phyloP scores from a whole-genome alignment of 2,113 vertebrate genomes.

The Hydropotes inermis region DNA sequence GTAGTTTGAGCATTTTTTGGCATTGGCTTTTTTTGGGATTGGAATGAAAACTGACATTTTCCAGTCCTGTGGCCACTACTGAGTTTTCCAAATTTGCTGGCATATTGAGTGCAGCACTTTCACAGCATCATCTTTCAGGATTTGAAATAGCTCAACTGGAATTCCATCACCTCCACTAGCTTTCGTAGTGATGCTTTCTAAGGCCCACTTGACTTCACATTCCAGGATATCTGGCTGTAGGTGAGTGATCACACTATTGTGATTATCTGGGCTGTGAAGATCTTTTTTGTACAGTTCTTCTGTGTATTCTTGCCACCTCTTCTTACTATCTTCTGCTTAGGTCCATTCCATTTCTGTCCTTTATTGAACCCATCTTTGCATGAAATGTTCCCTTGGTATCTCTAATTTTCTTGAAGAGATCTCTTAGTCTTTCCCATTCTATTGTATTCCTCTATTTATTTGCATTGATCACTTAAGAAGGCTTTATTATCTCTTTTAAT shows the following conservation, averaged over 20 bases:
- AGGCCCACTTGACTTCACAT: neutral
- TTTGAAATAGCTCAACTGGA: neutral
- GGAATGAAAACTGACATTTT: neutral
- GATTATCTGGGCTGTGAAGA: neutral
- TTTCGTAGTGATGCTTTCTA: neutral
- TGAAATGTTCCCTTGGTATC: neutral
- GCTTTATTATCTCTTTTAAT: neutral
- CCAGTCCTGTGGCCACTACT: neutral
- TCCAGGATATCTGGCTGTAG: neutral
- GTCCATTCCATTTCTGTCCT: neutral
- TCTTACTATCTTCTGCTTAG: neutral
- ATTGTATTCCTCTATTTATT: neutral
- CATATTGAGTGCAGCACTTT: neutral
- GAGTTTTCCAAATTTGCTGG: neutral
- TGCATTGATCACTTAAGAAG: neutral
- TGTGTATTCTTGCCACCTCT: neutral
- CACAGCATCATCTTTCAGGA: neutral
- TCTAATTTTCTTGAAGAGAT: neutral
- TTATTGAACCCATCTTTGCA: neutral
- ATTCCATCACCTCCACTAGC: neutral
- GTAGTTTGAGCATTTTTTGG: no score
- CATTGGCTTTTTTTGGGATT: no score
- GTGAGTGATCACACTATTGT: neutral
- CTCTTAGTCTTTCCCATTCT: neutral
- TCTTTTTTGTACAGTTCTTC: neutral